A percentile compares a stretch with the other conserved stretches of the same genome.
These are phyloP conservation scores for Aphis craccivora DNA, from an alignment of 1,140 invertebrate species.

Conservation along the genomic window DNA sequence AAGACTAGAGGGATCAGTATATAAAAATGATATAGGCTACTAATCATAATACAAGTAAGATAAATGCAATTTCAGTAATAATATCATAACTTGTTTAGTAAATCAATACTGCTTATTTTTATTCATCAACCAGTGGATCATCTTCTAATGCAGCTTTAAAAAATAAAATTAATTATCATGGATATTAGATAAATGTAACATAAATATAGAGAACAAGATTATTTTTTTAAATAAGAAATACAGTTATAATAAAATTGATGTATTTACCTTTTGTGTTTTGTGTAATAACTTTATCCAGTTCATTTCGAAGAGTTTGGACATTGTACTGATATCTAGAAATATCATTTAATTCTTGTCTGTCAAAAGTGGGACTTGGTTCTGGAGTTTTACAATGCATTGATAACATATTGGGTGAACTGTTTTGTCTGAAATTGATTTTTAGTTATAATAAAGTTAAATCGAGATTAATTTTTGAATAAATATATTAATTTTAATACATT, in stretches of 20 bases:
- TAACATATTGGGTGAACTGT: not conserved
- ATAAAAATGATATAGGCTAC: not conserved
- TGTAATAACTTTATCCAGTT: conserved; percentile 23
- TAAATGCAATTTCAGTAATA: not conserved
- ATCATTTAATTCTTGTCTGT: not conserved
- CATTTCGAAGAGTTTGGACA: conserved; percentile 33
- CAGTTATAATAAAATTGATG: not conserved
- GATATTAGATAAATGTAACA: not conserved
- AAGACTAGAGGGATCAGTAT: not conserved
- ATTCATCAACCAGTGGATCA: not conserved
- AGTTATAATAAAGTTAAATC: not conserved
- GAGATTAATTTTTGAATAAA: too few species aligned
- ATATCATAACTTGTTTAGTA: not conserved
- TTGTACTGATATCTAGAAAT: conserved; percentile 25
- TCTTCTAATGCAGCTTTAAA: conserved; percentile 35
- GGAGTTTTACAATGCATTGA: conserved; percentile 7
- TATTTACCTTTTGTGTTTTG: conserved; percentile 43
- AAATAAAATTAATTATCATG: not conserved
- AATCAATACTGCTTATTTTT: not conserved
- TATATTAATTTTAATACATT: too few species aligned
- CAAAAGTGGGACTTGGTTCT: conserved; percentile 40
- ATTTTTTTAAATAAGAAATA: not conserved
- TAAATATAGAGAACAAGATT: not conserved
- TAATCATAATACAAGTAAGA: not conserved
- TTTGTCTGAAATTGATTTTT: conserved; percentile 4